These are phyloP conservation scores for Anabas testudineus DNA, from an alignment of 2,797 vertebrate species.

Conservation along the genomic window DNA sequence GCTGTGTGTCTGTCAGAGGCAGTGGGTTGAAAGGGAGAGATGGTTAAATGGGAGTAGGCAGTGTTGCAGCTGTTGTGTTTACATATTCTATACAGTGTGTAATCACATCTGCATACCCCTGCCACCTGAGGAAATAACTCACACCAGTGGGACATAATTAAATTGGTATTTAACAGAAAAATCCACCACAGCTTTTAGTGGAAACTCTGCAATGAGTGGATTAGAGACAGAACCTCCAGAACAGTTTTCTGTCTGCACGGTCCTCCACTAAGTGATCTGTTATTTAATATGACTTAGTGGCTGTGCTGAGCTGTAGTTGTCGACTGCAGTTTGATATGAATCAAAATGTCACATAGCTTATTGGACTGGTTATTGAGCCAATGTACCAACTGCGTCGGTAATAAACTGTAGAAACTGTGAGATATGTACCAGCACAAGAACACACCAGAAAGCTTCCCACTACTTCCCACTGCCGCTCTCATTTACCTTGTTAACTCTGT, in stretches of 20 bases:
- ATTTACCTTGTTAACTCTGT: too few relatives aligned
- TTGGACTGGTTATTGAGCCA: too few relatives aligned
- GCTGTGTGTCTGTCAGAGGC: slow-evolving; percentile 7
- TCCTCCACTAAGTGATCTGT: slow-evolving; percentile 42
- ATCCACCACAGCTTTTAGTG: slow-evolving; percentile 11
- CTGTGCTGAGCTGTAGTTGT: slow-evolving; percentile 18
- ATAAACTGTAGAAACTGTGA: too few relatives aligned
- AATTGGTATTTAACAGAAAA: slow-evolving; percentile 42
- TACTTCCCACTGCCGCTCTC: too few relatives aligned
- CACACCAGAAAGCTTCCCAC: too few relatives aligned
- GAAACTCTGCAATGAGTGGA: slow-evolving; percentile 27
- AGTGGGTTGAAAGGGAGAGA: slow-evolving; percentile 13
- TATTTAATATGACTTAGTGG: slow-evolving; percentile 47
- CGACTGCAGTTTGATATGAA: too few relatives aligned
- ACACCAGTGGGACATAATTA: slow-evolving; percentile 45
- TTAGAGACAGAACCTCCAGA: too few relatives aligned
- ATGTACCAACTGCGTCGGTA: too few relatives aligned
- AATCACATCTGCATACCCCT: slow-evolving; percentile 44
- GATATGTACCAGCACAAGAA: too few relatives aligned
- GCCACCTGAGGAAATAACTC: slow-evolving; percentile 42
- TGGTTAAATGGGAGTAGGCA: slow-evolving; percentile 6
- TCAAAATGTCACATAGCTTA: too few relatives aligned
- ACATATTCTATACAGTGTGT: not conserved
- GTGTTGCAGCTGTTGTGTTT: slow-evolving; percentile 35
- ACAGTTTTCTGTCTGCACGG: slow-evolving; percentile 16